Evolutionary conservation across 2,797 vertebrate species (phyloP), one percentile per base, ranked within the genome.

Genomic region (Leuciscus waleckii): DNA sequence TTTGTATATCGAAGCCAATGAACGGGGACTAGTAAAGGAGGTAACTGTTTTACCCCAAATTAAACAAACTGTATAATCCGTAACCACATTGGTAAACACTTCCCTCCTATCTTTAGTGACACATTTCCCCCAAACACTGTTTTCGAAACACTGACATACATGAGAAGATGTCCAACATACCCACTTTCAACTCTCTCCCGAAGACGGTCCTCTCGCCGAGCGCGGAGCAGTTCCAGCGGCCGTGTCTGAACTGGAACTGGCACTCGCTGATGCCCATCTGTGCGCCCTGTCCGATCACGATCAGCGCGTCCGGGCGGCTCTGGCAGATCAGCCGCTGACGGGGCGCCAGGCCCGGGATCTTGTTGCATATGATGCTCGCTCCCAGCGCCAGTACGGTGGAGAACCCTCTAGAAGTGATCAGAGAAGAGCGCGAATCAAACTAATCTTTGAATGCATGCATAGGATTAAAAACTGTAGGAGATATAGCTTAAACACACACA

Each of bases 121-220:
- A 6, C 11, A 35, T 13, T 17, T 68, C 2, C 1, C 2, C 7
- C 19, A n/a, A 6, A 54, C 10, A 32, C 61, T 26, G 37, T 37
- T 73, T 13, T 39, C 17, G 17, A 71, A 32, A 32, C 35, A 35
- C 46, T 49, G 70, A 46, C 21, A 65, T 19, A 32, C 87, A 78
- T 84, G 21, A 82, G 23, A 84, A 82, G 29, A 35, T 49, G 82
- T 89, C 93, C 92, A 94, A 99, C 98, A 87, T 99, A 99, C 98
- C 98, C 96, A 99, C 98, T 99, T 98, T 98, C 94, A 99, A 97
- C 96, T 99, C 98, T 96, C 99, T 99, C 90, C 98, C 98, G 93
- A 99, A 99, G 95, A 98, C 97, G 0, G 98, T 99, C 91, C 97
- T 97, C 92, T 99, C 98, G 69, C 98, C 98, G 84, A 99, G 95